These are phyloP conservation scores for Drymodes brunneopygia DNA, from an alignment of 2,113 vertebrate genomes.

Conservation along the genomic window DNA sequence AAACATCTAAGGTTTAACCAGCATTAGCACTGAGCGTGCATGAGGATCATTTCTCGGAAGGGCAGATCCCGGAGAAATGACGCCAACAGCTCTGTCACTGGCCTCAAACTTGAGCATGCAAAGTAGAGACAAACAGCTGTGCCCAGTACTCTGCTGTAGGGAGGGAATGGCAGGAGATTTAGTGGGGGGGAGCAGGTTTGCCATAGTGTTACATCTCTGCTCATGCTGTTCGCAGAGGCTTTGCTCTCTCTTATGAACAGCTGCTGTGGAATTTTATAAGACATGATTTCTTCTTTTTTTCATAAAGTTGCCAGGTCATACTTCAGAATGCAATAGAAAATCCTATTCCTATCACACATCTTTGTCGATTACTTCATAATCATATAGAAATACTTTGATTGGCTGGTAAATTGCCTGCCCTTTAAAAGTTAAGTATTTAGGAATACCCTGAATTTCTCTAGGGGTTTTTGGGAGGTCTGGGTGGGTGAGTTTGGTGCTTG, in stretches of 20 bases:
- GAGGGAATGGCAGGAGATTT: background rate
- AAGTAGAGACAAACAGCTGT: background rate
- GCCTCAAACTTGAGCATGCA: background rate
- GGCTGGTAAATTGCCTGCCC: background rate
- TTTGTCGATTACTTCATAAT: background rate
- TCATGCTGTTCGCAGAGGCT: background rate
- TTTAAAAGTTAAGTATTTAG: background rate
- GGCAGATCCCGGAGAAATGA: background rate
- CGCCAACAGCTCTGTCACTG: background rate
- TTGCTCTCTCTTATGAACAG: background rate
- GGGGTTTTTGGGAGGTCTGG: background rate
- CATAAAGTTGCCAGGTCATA: background rate
- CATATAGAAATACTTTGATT: background rate
- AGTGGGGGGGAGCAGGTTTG: background rate
- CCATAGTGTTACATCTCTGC: background rate
- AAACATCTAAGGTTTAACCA: background rate
- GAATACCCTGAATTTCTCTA: background rate
- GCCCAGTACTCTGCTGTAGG: background rate
- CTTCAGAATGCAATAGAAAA: background rate
- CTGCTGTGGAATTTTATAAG: background rate
- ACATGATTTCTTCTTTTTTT: background rate
- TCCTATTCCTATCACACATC: background rate
- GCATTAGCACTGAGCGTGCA: background rate
- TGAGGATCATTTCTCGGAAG: background rate
- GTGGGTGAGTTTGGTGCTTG: background rate